phyloP scores from a whole-genome alignment of 2,113 vertebrate genomes.

The Asarcornis scutulata region DNA sequence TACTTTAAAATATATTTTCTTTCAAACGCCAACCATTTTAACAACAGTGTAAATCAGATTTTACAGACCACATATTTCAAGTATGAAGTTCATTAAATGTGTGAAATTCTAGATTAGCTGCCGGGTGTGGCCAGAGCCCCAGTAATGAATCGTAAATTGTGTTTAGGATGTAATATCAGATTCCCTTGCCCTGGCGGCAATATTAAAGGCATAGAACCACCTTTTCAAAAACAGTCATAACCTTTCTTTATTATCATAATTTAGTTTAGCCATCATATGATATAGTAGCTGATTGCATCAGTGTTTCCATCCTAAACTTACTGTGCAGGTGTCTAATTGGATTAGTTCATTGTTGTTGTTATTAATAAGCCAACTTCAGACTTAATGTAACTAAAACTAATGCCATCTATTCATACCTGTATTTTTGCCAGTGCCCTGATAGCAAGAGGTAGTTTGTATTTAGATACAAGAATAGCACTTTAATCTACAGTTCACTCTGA shows the following conservation, averaged over 20 bases:
- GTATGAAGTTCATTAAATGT: slow-evolving; percentile 82
- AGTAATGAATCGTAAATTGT: slow-evolving; percentile 73
- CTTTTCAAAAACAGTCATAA: slow-evolving; percentile 35
- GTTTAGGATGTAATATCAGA: slow-evolving; percentile 61
- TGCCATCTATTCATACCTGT: background rate
- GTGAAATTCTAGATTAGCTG: slow-evolving; percentile 79
- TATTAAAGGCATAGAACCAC: slow-evolving; percentile 39
- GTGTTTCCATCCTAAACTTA: background rate
- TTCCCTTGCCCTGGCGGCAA: background rate
- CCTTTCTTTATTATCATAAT: slow-evolving; percentile 9
- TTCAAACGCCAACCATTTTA: slow-evolving; percentile 70
- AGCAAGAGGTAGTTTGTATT: background rate
- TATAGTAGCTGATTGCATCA: background rate
- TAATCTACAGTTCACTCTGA: background rate
- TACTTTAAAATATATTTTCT: slow-evolving; percentile 62
- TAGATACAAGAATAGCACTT: background rate
- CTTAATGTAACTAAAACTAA: background rate
- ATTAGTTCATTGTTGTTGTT: background rate
- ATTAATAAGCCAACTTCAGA: background rate
- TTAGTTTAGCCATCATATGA: background rate
- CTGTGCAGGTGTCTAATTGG: background rate
- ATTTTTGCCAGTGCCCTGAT: background rate
- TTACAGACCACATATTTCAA: slow-evolving; percentile 79
- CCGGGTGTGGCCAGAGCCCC: slow-evolving; percentile 69
- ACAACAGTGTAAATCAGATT: slow-evolving; percentile 78